Base-by-base conservation (phyloP, 2,888 invertebrate species). In the Fissipunctia ypsillon region DNA sequence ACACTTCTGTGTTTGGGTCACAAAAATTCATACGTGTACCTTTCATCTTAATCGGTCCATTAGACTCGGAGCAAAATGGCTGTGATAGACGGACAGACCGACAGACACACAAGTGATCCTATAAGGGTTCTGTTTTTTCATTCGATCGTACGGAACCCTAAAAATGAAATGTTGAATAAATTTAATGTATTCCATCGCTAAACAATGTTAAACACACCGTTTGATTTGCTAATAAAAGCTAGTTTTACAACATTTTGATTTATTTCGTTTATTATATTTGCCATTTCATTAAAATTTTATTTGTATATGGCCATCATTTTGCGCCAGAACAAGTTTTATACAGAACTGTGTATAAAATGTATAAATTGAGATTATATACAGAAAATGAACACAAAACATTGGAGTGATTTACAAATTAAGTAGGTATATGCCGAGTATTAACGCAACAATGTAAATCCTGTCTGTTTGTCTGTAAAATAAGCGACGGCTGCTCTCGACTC, bases 201-300 rank as follows among this genome's bases (percentile, higher is more conserved):
- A 65, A 67, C 52, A 61, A 31, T 67, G 38, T 31, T 38, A 22
- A 41, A 61, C 45, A 52, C 57, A 60, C 25, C 43, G 50, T 74
- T 81, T 56, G 66, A 56, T 73, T 73, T 73, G 54, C 57, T 61
- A 76, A 81, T 73, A 56, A 74, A 84, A 84, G 66, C 73, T 68
- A 64, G 84, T 81, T 84, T 80, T 72, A 75, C 69, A 52, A 82
- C 84, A 76, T 68, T 84, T 84, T 84, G 79, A 82, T 84, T 84
- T 84, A 84, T 82, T 43, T 52, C 28, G 35, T 83, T 70, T 78
- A 83, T 65, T 64, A 65, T 74, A 68, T 81, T 79, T 79, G 81
- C 35, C 57, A 73, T 84, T 81, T 82, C 48, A 66, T 72, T 71
- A 61, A 77, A 76, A 48, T 68, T 74, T 64, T 81, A 78, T 83